Evolutionary conservation across 1,140 invertebrate genomes (phyloP).

Genomic region (Ridgeia piscesae): DNA sequence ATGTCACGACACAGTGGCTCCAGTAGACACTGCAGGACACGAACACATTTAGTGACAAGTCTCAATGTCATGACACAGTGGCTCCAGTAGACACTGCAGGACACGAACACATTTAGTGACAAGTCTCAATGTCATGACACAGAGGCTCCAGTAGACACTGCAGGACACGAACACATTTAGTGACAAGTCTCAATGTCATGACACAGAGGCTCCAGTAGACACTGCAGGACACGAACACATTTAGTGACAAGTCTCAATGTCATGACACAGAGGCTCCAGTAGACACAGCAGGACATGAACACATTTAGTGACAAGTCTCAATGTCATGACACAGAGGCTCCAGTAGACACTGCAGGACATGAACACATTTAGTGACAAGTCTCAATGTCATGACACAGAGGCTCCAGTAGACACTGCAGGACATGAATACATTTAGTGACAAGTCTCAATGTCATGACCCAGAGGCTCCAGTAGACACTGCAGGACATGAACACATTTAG

Average conservation of each 20-base stretch:
- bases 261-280: neutral
- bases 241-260: neutral
- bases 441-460: neutral
- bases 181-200: neutral
- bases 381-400: neutral
- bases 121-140: neutral
- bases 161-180: neutral
- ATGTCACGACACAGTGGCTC: constrained; percentile 80
- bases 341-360: neutral
- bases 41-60: constrained; percentile 55
- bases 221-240: neutral
- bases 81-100: constrained; percentile 65
- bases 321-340: neutral
- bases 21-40: constrained; percentile 60
- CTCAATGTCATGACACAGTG: constrained; percentile 83
- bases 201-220: neutral
- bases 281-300: neutral
- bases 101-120: neutral
- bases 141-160: neutral
- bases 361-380: neutral
- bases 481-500: neutral
- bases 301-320: neutral
- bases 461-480: neutral
- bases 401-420: neutral
- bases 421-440: neutral